Base-by-base conservation (phyloP, 2,888 invertebrate genomes). In the Drosophila subsilvestris region DNA sequence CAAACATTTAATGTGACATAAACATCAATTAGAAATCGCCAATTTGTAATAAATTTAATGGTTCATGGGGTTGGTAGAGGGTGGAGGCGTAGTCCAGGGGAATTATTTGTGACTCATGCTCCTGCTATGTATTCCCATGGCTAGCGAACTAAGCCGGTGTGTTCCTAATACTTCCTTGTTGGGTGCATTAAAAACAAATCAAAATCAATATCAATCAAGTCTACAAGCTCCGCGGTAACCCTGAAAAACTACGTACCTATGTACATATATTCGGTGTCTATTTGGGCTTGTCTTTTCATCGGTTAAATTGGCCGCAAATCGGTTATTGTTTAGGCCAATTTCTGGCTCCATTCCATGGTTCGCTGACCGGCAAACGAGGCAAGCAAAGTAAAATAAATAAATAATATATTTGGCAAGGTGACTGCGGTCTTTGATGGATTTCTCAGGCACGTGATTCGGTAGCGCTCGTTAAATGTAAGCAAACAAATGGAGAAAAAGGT, bases 361-460 rank as follows among this genome's bases (percentile, higher is more conserved):
- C 72, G 57, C 48, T 63, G 72, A 72, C 73, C 72, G 57, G 58
- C 63, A 61, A 71, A 60, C 63, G 48, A 70, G 55, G 51, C 63
- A 72, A 60, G 44, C 48, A 22, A 49, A 49, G 43, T 49, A 50
- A 55, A 53, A 45, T 42, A 50, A 25, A 27, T 47, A 62, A 18
- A 22, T 67, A 65, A 67, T 65, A 56, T 50, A 54, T 57, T 61
- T 49, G 68, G 44, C 68, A 70, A 69, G 69, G 69, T 69, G 55
- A 69, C 70, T 60, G 48, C 47, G 50, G 47, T 53, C 69, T 69
- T 68, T 68, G 44, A 61, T 29, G 37, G 55, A 50, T 61, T 70
- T 70, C 22, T 44, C 17, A 42, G 32, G 10, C 68, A 68, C 60
- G 70, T 68, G 66, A 67, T 60, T 68, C 70, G 58, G 70, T 47